Percentiles rank a stretch among this genome's conserved stretches.
These are phyloP conservation scores for Amphiura filiformis DNA, from an alignment of 35 echinoderm and acorn worm genomes.

Conservation along the genomic window DNA sequence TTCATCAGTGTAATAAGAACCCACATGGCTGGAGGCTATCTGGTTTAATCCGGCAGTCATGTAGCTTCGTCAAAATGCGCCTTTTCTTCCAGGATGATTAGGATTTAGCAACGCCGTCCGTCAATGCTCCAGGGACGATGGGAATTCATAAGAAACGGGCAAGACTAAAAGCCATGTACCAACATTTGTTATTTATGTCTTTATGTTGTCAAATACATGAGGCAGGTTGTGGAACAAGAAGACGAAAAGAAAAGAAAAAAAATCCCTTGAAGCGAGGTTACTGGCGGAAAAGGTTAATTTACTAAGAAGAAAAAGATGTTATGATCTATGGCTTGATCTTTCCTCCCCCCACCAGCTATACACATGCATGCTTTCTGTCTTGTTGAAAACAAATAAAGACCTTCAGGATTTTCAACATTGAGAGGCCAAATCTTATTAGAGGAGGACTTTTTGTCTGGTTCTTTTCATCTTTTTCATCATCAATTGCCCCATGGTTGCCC, in stretches of 20 bases:
- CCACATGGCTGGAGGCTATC: not conserved
- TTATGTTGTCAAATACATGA: not conserved
- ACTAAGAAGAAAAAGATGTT: not conserved
- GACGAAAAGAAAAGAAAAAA: too few species aligned
- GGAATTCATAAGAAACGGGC: not conserved
- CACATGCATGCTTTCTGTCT: not conserved
- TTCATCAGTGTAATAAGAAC: conserved; percentile 46
- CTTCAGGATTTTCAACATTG: too few species aligned
- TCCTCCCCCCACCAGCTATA: not conserved
- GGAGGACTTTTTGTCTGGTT: not conserved
- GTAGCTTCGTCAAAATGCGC: not conserved
- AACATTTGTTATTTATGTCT: not conserved
- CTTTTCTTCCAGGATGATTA: not conserved
- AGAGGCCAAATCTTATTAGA: not conserved
- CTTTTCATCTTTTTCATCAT: not conserved
- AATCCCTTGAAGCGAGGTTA: not conserved
- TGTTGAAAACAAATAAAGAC: not conserved
- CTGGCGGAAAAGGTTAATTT: not conserved
- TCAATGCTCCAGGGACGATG: not conserved
- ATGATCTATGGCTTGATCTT: not conserved
- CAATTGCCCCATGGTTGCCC: not conserved
- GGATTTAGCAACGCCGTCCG: conserved; percentile 5
- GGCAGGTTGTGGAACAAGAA: not conserved
- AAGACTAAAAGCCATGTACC: not conserved
- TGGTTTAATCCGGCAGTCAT: not conserved